Evolutionary conservation across 1,140 invertebrate species (phyloP).

Genomic region (Temnothorax longispinosus): DNA sequence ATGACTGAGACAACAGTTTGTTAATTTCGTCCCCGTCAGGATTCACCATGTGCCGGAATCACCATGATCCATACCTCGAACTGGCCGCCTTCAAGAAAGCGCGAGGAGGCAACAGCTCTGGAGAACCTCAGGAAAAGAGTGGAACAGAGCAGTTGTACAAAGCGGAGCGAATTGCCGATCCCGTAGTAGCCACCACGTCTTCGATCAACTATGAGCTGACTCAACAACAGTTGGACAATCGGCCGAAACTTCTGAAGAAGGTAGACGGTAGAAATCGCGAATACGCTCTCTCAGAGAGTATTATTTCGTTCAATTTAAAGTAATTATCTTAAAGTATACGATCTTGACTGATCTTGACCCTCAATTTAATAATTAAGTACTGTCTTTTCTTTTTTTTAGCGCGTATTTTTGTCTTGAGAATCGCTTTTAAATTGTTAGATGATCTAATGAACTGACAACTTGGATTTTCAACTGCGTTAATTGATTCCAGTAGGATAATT

Average conservation of each 20-base stretch:
- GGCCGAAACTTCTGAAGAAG: constrained; percentile 84
- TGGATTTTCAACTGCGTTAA: not conserved
- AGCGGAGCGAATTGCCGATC: constrained; percentile 73
- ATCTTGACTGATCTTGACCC: not conserved
- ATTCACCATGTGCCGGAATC: constrained; percentile 78
- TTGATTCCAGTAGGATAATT: not conserved
- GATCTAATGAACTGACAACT: not conserved
- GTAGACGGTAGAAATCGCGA: constrained; percentile 68
- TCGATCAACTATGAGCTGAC: constrained; percentile 67
- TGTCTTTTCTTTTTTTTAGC: constrained; percentile 22
- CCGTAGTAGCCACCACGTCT: constrained; percentile 66
- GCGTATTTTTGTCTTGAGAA: not conserved
- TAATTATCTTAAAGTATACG: not conserved
- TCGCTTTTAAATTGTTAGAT: not conserved
- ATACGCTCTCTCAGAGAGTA: not conserved
- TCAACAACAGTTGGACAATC: constrained; percentile 80
- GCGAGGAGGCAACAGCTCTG: constrained; percentile 84
- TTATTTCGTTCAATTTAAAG: not conserved
- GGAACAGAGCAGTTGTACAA: constrained; percentile 81
- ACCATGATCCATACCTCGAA: constrained; percentile 82
- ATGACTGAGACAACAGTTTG: not conserved
- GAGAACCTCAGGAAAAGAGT: constrained; percentile 84
- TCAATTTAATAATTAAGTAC: not conserved
- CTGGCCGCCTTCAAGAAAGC: constrained; percentile 84
- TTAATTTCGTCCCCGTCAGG: constrained; percentile 67